phyloP scores from a whole-genome alignment of 2,113 vertebrate species.

The Danionella cerebrum region DNA sequence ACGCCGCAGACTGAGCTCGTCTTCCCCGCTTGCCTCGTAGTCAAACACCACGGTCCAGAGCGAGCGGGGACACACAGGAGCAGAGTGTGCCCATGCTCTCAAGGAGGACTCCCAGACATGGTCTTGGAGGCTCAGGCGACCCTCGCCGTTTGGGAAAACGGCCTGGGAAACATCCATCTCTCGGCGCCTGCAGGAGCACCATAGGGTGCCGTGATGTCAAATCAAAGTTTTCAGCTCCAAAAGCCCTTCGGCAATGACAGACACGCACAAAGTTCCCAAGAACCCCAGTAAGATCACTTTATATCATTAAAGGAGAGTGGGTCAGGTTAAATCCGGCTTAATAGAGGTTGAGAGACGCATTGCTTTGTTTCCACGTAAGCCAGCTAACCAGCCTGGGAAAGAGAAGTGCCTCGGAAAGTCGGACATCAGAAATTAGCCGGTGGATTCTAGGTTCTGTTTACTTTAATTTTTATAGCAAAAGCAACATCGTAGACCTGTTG shows the following conservation, averaged over 20 bases:
- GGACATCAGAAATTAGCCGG: not conserved
- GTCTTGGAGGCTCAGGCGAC: slow-evolving; percentile 56
- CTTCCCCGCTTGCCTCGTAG: slow-evolving; percentile 80
- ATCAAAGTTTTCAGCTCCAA: slow-evolving; percentile 37
- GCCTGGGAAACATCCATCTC: slow-evolving; percentile 73
- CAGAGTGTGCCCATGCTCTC: slow-evolving; percentile 67
- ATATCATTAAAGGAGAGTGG: not conserved
- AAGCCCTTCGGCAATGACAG: not conserved
- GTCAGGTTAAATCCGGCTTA: not conserved
- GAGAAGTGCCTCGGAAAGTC: not conserved
- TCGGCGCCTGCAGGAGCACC: slow-evolving; percentile 63
- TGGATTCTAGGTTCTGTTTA: not conserved
- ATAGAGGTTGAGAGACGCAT: not conserved
- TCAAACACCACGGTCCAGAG: slow-evolving; percentile 81
- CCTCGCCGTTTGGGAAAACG: slow-evolving; percentile 73
- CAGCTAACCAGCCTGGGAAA: slow-evolving; percentile 1
- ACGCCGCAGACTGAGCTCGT: slow-evolving; percentile 77
- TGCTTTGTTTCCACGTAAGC: not conserved
- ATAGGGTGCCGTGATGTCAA: slow-evolving; percentile 56
- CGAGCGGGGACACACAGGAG: slow-evolving; percentile 61
- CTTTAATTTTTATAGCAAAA: not conserved
- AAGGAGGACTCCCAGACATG: slow-evolving; percentile 55
- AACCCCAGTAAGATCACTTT: not conserved
- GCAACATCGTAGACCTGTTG: not conserved
- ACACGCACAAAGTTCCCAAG: not conserved